A percentile compares a stretch with the other conserved stretches of the same genome.
Conservation (phyloP, 2,797 vertebrate species). For the Danio albolineatus region DNA sequence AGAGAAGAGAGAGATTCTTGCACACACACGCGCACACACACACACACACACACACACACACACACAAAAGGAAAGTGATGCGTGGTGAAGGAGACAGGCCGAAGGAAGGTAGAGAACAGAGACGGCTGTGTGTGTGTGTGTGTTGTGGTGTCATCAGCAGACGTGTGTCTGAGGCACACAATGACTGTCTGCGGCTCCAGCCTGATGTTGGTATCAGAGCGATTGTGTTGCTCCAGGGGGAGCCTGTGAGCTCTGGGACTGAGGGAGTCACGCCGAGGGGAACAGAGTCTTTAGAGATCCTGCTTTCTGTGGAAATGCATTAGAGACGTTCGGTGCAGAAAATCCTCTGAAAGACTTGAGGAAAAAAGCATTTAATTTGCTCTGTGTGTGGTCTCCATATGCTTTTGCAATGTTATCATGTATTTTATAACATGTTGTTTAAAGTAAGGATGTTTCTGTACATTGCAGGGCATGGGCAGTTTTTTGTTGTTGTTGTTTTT, state of each 20-base stretch:
- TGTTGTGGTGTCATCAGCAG: slow-evolving; percentile 60
- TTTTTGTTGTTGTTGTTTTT: no score
- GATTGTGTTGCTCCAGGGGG: slow-evolving; percentile 50
- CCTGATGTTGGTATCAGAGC: slow-evolving; percentile 53
- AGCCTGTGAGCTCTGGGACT: slow-evolving; percentile 49
- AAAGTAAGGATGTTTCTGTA: background rate
- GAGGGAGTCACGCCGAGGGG: slow-evolving; percentile 26
- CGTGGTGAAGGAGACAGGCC: slow-evolving; percentile 24
- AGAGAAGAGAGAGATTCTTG: no score
- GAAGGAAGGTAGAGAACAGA: slow-evolving; percentile 30
- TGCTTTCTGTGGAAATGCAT: background rate
- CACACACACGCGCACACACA: slow-evolving; percentile 40
- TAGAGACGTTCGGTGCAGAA: background rate
- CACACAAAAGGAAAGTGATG: slow-evolving; percentile 37
- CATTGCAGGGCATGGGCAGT: no score
- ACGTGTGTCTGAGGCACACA: slow-evolving; percentile 56
- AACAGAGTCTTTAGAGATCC: slow-evolving; percentile 29
- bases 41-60: slow-evolving; percentile 31
- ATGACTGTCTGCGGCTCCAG: slow-evolving; percentile 51
- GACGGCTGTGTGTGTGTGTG: background rate
- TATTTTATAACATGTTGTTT: background rate
- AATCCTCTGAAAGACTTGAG: background rate
- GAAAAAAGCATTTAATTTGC: background rate
- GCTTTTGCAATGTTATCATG: background rate
- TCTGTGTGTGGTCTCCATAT: background rate